Evolutionary conservation across 23 tunicate species (phyloP), one percentile per base, ranked within the genome.

Genomic region (Diplosoma virens): DNA sequence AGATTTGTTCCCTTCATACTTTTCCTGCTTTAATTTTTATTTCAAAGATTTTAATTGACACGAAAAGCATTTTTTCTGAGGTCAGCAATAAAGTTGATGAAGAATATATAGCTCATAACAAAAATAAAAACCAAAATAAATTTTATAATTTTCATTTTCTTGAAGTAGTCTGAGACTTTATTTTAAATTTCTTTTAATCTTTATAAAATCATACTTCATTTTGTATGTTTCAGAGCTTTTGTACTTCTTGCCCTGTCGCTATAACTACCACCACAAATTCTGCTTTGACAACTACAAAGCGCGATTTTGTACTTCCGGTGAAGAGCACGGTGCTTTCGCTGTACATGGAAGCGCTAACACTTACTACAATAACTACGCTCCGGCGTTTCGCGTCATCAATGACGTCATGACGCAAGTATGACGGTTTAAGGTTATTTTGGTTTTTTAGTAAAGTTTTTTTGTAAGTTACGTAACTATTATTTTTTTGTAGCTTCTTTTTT

Each of bases 191-290:
- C 9, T 41, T 41, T 41, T 41, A 7, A 7, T 41, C 14, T 41
- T 41, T 41, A 9, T 41, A 41, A 41, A 41, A 41, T 14, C 9
- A 41, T 14, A 41, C 14, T 41, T 41, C 14, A 41, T 41, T 14
- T 41, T 41, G 11, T 7, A 9, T 29, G 17, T 29, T n/a, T 5
- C 80, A 93, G 98, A 93, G n/a, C 89, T 82, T 24, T 34, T 93
- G 20, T 81, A 93, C 58, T 81, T 60, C 32, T 74, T 95, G 5
- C 88, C 99, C 3, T 95, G 99, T 61, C 77, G 77, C n/a, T 89
- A 25, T 78, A 95, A 95, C 65, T 95, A 95, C 67, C 99, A 95
- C 48, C 99, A 95, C 85, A 95, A 95, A 58, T 95, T 95, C 61
- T 95, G 99, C 83, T 90, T 89, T 66, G 96, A 95, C 73, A 69